Evolutionary conservation across 2,888 invertebrate species (phyloP), one percentile per base, ranked within the genome.

Genomic region (Trichopoda pennipes): DNA sequence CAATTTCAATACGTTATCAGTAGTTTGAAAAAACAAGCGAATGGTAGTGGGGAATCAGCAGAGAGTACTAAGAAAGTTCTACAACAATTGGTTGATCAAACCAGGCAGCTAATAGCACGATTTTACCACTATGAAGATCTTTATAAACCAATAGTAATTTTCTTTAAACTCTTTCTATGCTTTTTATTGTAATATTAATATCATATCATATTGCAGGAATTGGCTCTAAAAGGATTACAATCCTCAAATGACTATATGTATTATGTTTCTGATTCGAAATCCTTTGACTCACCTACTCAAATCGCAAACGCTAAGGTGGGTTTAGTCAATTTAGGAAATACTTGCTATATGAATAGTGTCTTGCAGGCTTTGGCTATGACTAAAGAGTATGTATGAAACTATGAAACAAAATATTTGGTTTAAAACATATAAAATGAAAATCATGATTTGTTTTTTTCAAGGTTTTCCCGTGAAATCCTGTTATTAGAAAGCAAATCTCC

Each of bases 281-380:
- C 85, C 85, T 73, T 86, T 28, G 73, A 81, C 49, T 47, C 85
- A 0, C 23, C 64, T 56, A 69, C 70, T 17, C 84, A 86, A 32
- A 84, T 85, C n/a, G 86, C 86, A 10, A 90, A 90, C 80, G 88
- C 88, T 8, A 88, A 89, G 38, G 95, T 95, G 6, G 97, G 97
- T 1, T 92, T 97, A 23, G 93, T 94, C 49, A 97, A 97, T 92
- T 92, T 96, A 51, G 96, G 97, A 35, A 97, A 97, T 87, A 97
- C 97, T 0, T 97, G 97, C 90, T 97, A 96, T 87, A 95, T 97
- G 95, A 97, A 97, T 91, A 96, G 96, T 88, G 94, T 96, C 1
- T 91, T 97, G 80, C 97, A 97, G 90, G 96, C 96, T 0, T 91
- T 97, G 51, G 94, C 94, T 73, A 95, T 96, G 93, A 96, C 96